phyloP scores from a whole-genome alignment of 2,888 invertebrate species.

The Oasisia sp. region DNA sequence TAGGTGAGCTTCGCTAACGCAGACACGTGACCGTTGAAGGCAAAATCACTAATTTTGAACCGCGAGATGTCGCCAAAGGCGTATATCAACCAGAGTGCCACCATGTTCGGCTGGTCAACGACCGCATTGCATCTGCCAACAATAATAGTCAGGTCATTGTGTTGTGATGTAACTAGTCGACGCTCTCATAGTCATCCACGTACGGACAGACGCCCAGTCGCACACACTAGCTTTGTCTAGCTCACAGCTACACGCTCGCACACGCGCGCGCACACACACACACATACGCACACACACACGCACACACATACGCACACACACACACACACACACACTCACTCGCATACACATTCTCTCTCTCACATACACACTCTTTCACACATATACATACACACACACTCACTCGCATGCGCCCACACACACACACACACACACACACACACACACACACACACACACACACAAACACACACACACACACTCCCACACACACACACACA shows the following conservation, averaged over 20 bases:
- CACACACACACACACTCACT: not conserved
- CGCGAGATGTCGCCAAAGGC: constrained; percentile 28
- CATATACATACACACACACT: too few species aligned
- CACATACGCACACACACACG: not conserved
- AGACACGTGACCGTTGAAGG: not conserved
- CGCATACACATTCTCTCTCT: too few species aligned
- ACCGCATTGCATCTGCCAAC: not conserved
- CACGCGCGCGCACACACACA: not conserved
- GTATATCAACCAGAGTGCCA: constrained; percentile 36
- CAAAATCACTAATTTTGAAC: not conserved
- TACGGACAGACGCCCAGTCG: not conserved
- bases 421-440: too few species aligned
- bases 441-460: not conserved
- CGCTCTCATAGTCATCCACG: not conserved
- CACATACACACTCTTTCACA: too few species aligned
- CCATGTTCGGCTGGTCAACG: constrained; percentile 26
- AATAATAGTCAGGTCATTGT: not conserved
- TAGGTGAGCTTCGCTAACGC: not conserved
- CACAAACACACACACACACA: too few species aligned
- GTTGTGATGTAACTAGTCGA: constrained; percentile 7
- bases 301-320: not conserved
- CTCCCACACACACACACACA: too few species aligned
- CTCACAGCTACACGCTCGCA: not conserved
- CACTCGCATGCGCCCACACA: too few species aligned
- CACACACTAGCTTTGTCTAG: not conserved